phyloP scores from a whole-genome alignment of 2,113 vertebrate genomes.

The Microtus richardsoni region DNA sequence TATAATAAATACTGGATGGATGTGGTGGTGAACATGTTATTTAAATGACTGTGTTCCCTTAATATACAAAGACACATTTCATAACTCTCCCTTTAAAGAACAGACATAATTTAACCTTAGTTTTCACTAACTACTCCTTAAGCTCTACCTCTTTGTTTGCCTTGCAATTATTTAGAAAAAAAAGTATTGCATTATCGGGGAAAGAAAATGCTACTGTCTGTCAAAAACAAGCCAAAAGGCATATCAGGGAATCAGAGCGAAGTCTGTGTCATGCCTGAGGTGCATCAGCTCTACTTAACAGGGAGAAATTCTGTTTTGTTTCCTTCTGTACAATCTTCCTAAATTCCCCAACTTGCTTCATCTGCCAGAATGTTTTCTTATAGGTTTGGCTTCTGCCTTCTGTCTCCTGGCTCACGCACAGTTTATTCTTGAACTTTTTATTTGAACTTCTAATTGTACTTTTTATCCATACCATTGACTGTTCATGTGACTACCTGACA shows the following conservation, averaged over 20 bases:
- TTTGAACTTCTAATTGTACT: not conserved
- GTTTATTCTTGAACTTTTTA: not conserved
- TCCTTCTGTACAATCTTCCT: not conserved
- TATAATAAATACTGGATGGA: conserved; percentile 48
- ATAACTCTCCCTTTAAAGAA: conserved; percentile 67
- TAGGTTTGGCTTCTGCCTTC: not conserved
- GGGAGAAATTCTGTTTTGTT: not conserved
- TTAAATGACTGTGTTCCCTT: conserved; percentile 33
- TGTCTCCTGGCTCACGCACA: not conserved
- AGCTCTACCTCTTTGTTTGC: conserved; percentile 46
- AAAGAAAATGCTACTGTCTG: conserved; percentile 57
- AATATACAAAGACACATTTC: conserved; percentile 47
- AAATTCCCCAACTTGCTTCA: not conserved
- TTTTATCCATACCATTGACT: not conserved
- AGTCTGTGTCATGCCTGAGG: not conserved
- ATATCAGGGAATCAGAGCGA: not conserved
- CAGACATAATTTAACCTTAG: conserved; percentile 48
- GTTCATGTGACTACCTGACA: not conserved
- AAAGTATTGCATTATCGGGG: not conserved
- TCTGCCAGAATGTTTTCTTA: not conserved
- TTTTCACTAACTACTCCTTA: conserved; percentile 17
- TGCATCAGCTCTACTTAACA: not conserved
- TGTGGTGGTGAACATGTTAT: conserved; percentile 14
- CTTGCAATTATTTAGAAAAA: conserved; percentile 51
- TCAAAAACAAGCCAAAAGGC: not conserved